phyloP scores from a whole-genome alignment of 1,140 invertebrate species.

The Euura lappo region DNA sequence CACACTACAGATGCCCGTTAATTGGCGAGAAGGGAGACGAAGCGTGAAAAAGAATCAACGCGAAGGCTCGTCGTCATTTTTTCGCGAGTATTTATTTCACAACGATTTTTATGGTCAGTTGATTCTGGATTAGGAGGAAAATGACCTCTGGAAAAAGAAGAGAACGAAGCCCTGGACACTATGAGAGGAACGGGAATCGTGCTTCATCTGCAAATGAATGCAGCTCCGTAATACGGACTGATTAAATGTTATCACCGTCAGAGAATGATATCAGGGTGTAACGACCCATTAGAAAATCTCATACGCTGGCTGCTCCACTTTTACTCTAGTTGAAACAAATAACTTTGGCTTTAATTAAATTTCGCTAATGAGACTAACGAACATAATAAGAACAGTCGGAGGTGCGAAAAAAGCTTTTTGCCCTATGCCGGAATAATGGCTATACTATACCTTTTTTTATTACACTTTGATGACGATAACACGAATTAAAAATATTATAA shows the following conservation, averaged over 20 bases:
- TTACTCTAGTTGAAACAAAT: slow-evolving; percentile 16
- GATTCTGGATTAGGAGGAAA: not conserved
- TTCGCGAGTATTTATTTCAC: no score
- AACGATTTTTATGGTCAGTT: no score
- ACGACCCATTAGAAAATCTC: not conserved
- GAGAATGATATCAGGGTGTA: not conserved
- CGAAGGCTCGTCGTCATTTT: no score
- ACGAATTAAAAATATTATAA: no score
- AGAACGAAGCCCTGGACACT: not conserved
- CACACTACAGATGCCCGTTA: not conserved
- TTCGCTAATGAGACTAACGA: slow-evolving; percentile 40
- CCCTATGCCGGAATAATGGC: no score
- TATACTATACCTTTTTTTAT: no score
- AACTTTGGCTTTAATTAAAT: slow-evolving; percentile 38
- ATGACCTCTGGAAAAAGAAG: not conserved
- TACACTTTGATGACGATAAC: no score
- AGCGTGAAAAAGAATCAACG: no score
- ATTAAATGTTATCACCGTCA: not conserved
- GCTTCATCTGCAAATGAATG: not conserved
- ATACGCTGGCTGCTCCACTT: not conserved
- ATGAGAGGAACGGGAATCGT: not conserved
- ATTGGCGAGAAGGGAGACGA: not conserved
- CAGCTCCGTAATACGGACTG: not conserved
- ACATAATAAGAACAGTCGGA: slow-evolving; percentile 12
- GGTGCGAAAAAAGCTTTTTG: not conserved